These are phyloP conservation scores for Odontamblyopus lacepedii DNA, from an alignment of 2,797 vertebrate species.

Conservation along the genomic window DNA sequence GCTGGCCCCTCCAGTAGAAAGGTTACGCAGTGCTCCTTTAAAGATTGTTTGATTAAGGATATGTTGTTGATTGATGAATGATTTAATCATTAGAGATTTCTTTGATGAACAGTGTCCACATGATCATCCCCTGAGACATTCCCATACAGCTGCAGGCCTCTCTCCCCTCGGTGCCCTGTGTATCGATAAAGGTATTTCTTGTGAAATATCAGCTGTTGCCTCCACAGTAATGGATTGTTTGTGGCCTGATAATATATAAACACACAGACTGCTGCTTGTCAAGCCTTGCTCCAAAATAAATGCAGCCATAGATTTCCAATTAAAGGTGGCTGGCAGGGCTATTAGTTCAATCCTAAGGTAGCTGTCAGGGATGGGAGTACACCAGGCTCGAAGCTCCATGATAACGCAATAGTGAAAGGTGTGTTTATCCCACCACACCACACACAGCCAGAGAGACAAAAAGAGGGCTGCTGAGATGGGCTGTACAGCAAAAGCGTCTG, in stretches of 20 bases:
- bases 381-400: constrained; percentile 47
- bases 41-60: no score
- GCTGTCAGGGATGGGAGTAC: constrained; percentile 68
- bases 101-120: background rate
- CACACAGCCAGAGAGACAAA: constrained; percentile 27
- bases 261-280: constrained; percentile 66
- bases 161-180: constrained; percentile 21
- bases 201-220: constrained; percentile 66
- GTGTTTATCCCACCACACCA: constrained; percentile 58
- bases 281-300: constrained; percentile 73
- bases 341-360: constrained; percentile 77
- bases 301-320: constrained; percentile 81
- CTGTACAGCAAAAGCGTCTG: background rate
- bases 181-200: constrained; percentile 65
- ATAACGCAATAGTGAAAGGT: constrained; percentile 59
- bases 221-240: constrained; percentile 66
- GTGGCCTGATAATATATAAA: constrained; percentile 73
- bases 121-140: background rate
- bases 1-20: no score
- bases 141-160: constrained; percentile 21
- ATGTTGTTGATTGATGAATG: background rate
- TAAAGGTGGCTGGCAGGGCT: constrained; percentile 71
- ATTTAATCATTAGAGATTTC: no score
- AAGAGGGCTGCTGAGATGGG: background rate
- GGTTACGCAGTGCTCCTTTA: no score